Conservation (phyloP, 30 jellyfish, hydroid and myxozoan genomes). For the Hydractinia symbiolongicarpus region DNA sequence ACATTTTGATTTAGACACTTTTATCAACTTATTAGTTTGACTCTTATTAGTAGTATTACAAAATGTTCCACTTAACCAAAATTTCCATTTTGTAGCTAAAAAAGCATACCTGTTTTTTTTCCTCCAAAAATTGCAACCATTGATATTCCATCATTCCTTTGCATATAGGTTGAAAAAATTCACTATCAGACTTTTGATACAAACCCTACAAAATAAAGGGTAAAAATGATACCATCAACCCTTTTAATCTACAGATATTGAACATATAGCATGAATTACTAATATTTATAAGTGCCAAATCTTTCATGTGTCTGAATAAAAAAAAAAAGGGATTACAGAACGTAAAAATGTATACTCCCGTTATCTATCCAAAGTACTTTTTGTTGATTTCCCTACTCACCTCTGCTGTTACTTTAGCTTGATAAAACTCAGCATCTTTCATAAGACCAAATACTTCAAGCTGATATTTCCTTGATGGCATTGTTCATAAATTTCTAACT, state of each 20-base stretch:
- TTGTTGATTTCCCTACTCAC: background rate
- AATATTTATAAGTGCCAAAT: no score
- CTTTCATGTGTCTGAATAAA: no score
- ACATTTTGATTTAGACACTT: no score
- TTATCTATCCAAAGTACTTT: background rate
- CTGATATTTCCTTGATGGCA: constrained; percentile 11
- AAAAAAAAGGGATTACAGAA: no score
- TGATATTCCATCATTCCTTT: constrained; percentile 77
- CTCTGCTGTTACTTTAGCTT: constrained; percentile 76
- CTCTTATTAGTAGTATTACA: no score
- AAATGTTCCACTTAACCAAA: no score
- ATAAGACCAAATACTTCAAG: constrained; percentile 53
- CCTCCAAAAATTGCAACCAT: constrained; percentile 61
- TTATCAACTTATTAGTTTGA: no score
- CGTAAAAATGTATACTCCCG: background rate
- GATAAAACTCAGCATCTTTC: constrained; percentile 47
- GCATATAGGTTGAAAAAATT: constrained; percentile 39
- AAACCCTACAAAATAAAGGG: constrained; percentile 29
- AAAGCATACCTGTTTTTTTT: constrained; percentile 51
- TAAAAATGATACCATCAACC: no score
- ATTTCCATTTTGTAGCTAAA: no score
- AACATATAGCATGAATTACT: no score
- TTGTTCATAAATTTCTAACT: background rate
- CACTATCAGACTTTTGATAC: constrained; percentile 41
- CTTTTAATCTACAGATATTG: no score